Conservation (phyloP, 2,888 invertebrate species). For the Pheosia gnoma region DNA sequence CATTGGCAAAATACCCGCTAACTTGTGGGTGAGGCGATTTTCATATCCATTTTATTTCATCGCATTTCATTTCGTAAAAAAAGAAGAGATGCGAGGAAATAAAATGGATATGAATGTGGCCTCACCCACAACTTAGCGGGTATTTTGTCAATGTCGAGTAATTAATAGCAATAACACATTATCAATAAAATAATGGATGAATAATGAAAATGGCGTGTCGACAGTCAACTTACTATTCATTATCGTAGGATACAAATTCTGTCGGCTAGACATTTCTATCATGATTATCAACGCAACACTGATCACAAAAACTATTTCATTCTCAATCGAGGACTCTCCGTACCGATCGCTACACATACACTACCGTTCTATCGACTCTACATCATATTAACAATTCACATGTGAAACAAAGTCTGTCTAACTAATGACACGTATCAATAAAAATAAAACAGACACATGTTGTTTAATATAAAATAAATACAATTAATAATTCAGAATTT, state of each 20-base stretch:
- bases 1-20: no score
- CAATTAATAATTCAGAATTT: neutral
- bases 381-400: slow-evolving; percentile 58
- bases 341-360: slow-evolving; percentile 16
- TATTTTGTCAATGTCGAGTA: no score
- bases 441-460: neutral
- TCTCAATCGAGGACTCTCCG: slow-evolving; percentile 18
- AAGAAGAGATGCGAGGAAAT: no score
- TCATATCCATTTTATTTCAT: no score
- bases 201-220: no score
- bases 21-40: no score
- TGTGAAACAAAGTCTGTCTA: slow-evolving; percentile 51
- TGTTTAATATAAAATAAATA: neutral
- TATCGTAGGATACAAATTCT: slow-evolving; percentile 69
- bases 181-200: no score
- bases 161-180: no score
- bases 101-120: no score
- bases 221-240: slow-evolving; percentile 41
- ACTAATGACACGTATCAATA: slow-evolving; percentile 2
- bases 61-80: no score
- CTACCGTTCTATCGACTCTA: slow-evolving; percentile 3
- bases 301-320: slow-evolving; percentile 15
- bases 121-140: no score
- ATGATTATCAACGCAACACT: slow-evolving; percentile 42
- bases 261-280: slow-evolving; percentile 74